A percentile compares a stretch with the other conserved stretches of the same genome.
Conservation (phyloP, 2,797 vertebrate genomes). For the Sebastes alutus region DNA sequence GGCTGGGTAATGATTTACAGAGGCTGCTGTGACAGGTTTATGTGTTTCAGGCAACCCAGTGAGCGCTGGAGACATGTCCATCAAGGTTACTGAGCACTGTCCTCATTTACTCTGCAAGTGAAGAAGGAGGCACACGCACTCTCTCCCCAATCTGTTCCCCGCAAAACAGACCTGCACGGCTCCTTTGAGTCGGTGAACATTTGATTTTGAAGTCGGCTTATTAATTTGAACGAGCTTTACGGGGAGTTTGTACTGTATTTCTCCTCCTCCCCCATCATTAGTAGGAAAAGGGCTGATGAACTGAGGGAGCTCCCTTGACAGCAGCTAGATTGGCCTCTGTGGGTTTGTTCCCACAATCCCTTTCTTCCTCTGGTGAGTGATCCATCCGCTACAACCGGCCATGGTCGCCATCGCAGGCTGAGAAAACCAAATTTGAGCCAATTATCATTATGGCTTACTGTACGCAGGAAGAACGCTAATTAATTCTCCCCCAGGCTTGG, state of each 20-base stretch:
- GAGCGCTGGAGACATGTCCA: slow-evolving; percentile 78
- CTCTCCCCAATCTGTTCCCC: slow-evolving; percentile 26
- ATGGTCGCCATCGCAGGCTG: slow-evolving; percentile 52
- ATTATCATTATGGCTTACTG: slow-evolving; percentile 76
- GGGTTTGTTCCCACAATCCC: slow-evolving; percentile 72
- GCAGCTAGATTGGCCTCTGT: slow-evolving; percentile 68
- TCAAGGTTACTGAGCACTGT: slow-evolving; percentile 80
- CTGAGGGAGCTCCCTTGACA: slow-evolving; percentile 72
- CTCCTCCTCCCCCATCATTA: slow-evolving; percentile 54
- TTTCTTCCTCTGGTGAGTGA: slow-evolving; percentile 73
- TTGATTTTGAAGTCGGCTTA: slow-evolving; percentile 50
- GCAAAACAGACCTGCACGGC: slow-evolving; percentile 24
- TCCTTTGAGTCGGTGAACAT: slow-evolving; percentile 12
- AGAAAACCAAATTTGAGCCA: slow-evolving; percentile 77
- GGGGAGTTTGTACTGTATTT: slow-evolving; percentile 40
- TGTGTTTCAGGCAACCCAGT: slow-evolving; percentile 76
- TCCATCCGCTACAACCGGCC: slow-evolving; percentile 53
- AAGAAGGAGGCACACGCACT: slow-evolving; percentile 30
- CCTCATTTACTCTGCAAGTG: slow-evolving; percentile 75
- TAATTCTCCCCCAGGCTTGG: slow-evolving; percentile 77
- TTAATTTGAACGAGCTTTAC: slow-evolving; percentile 57
- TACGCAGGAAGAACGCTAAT: slow-evolving; percentile 77
- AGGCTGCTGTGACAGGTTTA: slow-evolving; percentile 81
- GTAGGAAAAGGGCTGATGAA: slow-evolving; percentile 65
- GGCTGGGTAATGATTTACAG: slow-evolving; percentile 84